A percentile compares a stretch with the other conserved stretches of the same genome.
Evolutionary conservation across 2,797 vertebrate species (phyloP).

Genomic region (Sparus aurata): DNA sequence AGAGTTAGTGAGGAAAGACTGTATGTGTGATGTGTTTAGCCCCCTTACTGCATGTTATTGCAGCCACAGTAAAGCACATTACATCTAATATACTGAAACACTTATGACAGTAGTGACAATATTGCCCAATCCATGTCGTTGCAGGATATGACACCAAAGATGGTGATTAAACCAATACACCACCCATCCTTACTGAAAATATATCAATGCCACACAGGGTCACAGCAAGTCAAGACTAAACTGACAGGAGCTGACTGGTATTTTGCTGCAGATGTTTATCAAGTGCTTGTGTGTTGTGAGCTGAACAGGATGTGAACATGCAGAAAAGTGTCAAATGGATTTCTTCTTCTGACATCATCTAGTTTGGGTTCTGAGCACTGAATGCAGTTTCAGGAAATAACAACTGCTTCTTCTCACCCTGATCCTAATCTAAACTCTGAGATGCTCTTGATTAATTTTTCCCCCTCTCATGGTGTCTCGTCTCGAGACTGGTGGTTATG

Average conservation of each 20-base stretch:
- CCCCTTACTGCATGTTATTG: too few species aligned
- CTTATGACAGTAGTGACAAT: too few species aligned
- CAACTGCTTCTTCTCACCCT: rapidly evolving
- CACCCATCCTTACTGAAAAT: not conserved
- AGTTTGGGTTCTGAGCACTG: not conserved
- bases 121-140: too few species aligned
- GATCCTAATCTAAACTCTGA: not conserved
- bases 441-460: not conserved
- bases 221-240: not conserved
- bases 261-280: not conserved
- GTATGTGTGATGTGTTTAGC: too few species aligned
- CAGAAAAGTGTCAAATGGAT: not conserved
- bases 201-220: not conserved
- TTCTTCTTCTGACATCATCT: not conserved
- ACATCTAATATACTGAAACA: too few species aligned
- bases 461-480: not conserved
- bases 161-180: too few species aligned
- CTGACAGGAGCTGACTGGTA: not conserved
- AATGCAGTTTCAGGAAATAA: not conserved
- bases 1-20: too few species aligned
- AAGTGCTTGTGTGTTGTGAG: not conserved
- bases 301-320: not conserved
- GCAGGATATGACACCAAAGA: too few species aligned
- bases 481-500: too few species aligned
- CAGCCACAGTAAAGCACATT: too few species aligned